phyloP scores from a whole-genome alignment of 92 coral and sea anemone genomes.

The Siderastrea siderea region DNA sequence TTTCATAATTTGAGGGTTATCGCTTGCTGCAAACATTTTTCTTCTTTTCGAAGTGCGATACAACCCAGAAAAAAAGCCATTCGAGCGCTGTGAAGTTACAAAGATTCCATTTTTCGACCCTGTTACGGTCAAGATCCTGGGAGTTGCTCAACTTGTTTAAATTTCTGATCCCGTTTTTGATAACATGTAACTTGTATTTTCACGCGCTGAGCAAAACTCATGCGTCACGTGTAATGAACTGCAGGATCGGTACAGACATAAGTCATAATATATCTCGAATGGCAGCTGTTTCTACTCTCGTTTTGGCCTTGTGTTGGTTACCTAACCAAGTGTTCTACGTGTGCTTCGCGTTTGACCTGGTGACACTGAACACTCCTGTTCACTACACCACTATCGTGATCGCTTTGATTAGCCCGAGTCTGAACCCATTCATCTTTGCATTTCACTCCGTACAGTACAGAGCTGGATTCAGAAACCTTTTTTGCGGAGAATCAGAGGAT shows the following conservation, averaged over 20 bases:
- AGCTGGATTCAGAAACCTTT: constrained; percentile 58
- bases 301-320: constrained; percentile 63
- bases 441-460: constrained; percentile 73
- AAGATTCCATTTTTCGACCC: constrained; percentile 29
- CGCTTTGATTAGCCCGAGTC: constrained; percentile 65
- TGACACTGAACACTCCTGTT: constrained; percentile 46
- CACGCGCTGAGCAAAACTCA: constrained; percentile 45
- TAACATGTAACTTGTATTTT: constrained; percentile 59
- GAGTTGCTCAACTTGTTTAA: constrained; percentile 50
- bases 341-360: constrained; percentile 64
- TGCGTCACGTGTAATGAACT: constrained; percentile 40
- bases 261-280: constrained; percentile 63
- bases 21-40: constrained; percentile 35
- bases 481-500: constrained; percentile 15
- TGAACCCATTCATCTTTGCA: constrained; percentile 76
- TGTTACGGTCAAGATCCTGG: constrained; percentile 28
- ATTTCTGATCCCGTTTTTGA: constrained; percentile 52
- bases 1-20: constrained; percentile 46
- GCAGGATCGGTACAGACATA: constrained; percentile 49
- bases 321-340: constrained; percentile 72
- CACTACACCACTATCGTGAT: constrained; percentile 65
- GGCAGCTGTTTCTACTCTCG: constrained; percentile 65
- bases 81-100: constrained; percentile 58
- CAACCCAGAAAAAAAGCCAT: constrained; percentile 8
- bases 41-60: constrained; percentile 60